A percentile compares a stretch with the other conserved stretches of the same genome.
These are phyloP conservation scores for Montipora cactus DNA, from an alignment of 64 coral and sea anemone species.

Conservation along the genomic window DNA sequence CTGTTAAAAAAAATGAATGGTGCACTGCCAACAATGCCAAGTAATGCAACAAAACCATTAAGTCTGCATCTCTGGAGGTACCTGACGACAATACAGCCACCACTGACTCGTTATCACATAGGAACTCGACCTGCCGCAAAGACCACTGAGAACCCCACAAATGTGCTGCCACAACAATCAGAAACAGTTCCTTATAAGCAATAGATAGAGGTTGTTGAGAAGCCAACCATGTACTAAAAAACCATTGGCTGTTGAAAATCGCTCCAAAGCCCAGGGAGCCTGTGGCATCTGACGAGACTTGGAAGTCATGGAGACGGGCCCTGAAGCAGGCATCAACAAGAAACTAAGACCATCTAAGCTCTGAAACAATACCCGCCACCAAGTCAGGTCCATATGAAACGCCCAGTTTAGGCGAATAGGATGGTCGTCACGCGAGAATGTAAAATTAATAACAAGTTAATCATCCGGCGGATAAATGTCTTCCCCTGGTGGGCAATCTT, in stretches of 20 bases:
- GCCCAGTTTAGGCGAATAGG: slow-evolving; percentile 33
- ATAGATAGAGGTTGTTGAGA: no score
- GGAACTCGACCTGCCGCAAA: no score
- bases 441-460: not conserved
- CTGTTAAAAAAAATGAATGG: no score
- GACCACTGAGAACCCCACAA: no score
- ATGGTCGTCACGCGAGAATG: slow-evolving; percentile 40
- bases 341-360: not conserved
- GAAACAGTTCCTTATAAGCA: no score
- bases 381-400: slow-evolving; percentile 24
- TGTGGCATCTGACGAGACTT: not conserved
- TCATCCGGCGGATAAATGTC: slow-evolving; percentile 45
- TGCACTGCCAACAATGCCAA: no score
- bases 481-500: not conserved
- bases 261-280: no score
- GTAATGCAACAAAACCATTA: no score
- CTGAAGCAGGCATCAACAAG: not conserved
- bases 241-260: not conserved
- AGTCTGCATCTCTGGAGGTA: no score
- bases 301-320: not conserved
- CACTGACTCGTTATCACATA: no score
- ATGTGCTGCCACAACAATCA: no score
- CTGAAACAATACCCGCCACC: slow-evolving; percentile 37
- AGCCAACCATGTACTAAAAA: not conserved
- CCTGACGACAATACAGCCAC: no score